These are phyloP conservation scores for Griposia aprilina DNA, from an alignment of 2,888 invertebrate genomes.

Conservation along the genomic window DNA sequence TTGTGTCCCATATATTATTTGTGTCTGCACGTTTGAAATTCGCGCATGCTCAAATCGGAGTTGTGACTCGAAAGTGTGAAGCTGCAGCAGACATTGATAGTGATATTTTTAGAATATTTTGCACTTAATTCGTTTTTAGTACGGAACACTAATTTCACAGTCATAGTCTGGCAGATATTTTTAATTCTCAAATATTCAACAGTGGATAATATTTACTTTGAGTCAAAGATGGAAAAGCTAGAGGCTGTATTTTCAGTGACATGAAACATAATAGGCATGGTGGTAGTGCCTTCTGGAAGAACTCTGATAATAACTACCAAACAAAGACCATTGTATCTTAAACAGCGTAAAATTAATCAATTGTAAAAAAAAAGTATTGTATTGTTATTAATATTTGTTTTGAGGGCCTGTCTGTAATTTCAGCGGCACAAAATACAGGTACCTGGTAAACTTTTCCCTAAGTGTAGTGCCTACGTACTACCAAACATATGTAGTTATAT, in stretches of 20 bases:
- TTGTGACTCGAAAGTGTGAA: slow-evolving; percentile 15
- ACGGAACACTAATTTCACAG: background rate
- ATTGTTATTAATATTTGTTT: background rate
- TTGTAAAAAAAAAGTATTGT: too few species aligned
- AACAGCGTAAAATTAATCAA: background rate
- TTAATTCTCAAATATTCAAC: background rate
- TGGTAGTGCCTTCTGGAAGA: background rate
- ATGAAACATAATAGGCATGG: background rate
- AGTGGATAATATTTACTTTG: slow-evolving; percentile 5
- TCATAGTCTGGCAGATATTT: background rate
- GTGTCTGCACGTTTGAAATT: background rate
- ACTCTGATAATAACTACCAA: background rate
- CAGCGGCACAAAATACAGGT: background rate
- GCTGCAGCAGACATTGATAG: background rate
- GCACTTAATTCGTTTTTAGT: background rate
- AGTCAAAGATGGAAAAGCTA: background rate
- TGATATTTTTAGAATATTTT: background rate
- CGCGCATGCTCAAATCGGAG: background rate
- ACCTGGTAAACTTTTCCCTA: background rate
- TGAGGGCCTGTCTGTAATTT: background rate
- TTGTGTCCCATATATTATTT: slow-evolving; percentile 18
- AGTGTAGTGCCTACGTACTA: background rate
- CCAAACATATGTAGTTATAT: background rate
- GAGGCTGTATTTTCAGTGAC: background rate
- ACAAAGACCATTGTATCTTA: background rate